Base-by-base conservation (phyloP, 2,797 vertebrate species). In the Rhinoraja longicauda region DNA sequence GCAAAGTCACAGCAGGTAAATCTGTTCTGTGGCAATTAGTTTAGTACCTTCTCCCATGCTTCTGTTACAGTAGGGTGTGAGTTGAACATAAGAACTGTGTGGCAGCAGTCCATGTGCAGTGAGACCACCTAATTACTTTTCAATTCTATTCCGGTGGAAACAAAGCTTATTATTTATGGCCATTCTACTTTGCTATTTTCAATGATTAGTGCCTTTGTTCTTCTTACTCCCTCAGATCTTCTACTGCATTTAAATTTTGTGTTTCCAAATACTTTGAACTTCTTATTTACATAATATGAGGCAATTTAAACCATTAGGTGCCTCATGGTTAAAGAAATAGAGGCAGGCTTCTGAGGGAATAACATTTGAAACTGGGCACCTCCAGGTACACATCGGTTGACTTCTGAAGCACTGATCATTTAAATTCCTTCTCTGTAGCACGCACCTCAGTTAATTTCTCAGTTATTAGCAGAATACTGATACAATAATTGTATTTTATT, bases 361-460 rank as follows among this genome's bases (percentile, higher is more conserved):
- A 36, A 88, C 84, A 88, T 88, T 88, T 88, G n/a, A 67, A 67
- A 59, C 53, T 84, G 67, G n/a, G 62, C 84, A 67, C 59, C 59
- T 21, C 15, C 0, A 88, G 59, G 19, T n/a, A 32, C 21, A 17
- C 64, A 59, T 4, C 84, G n/a, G 64, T 88, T 88, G 29, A 62
- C 84, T 64, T 59, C 59, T 9, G 29, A 29, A 64, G 62, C 84
- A 36, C 15, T 45, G 45, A 45, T 45, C 0, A 82, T 84, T 57
- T 84, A 12, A 88, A 17, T 19, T 76, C 57, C 82, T 62, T 17
- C 29, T 62, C 82, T 29, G 17, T 6, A 17, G 59, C 13, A 64
- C 57, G 57, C 57, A 19, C 15, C 32, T 9, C 24, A 62, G 12
- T 7, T 62, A 15, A 32, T 62, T 62, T 62, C 82, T 64, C 82